Evolutionary conservation across 1,140 invertebrate species (phyloP), one percentile per base, ranked within the genome.

Genomic region (Pseudomyrmex dendroicus): DNA sequence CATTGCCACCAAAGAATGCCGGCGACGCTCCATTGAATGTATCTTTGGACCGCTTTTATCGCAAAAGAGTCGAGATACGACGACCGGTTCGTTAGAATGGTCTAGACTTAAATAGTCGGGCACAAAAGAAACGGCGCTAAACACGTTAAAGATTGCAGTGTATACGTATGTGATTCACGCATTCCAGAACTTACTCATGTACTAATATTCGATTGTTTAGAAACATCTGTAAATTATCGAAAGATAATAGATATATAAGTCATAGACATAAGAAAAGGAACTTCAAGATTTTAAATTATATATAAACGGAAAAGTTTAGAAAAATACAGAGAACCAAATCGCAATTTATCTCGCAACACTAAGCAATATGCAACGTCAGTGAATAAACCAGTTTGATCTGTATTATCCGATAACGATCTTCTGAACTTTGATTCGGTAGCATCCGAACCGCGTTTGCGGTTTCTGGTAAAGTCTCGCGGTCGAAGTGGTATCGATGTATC

Each of bases 1-100:
- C 77, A 59, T 73, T 25, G 20, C 62, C 12, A 67, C 63, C 57
- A n/a, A 64, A 70, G 64, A 85, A 85, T 68, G 15, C 52, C 48
- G 8, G 17, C n/a, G 8, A 46, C 20, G 56, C 12, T 74, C 57
- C 44, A 84, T 73, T 78, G 44, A 77, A 77, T 68, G 63, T 57
- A 46, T 68, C 17, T 20, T 52, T 13, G 1, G 35, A 4, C 7
- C 12, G 13, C 44, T 78, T 44, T 78, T 25, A n/a, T 35, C n/a
- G 17, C 12, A 70, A 78, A 78, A 35, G 52, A 56, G n/a, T 20
- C 10, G 20, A 67, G 50, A 77, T 56, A 77, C 25, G 8, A 15
- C 52, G 35, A 13, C 17, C 9, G 17, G 9, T 2, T 7, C 25
- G 20, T 1, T 46, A 35, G 52, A 12, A 50, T 48, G 7, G 15